Evolutionary conservation across 2,113 vertebrate species (phyloP), one percentile per base, ranked within the genome.

Genomic region (Etheostoma spectabile): DNA sequence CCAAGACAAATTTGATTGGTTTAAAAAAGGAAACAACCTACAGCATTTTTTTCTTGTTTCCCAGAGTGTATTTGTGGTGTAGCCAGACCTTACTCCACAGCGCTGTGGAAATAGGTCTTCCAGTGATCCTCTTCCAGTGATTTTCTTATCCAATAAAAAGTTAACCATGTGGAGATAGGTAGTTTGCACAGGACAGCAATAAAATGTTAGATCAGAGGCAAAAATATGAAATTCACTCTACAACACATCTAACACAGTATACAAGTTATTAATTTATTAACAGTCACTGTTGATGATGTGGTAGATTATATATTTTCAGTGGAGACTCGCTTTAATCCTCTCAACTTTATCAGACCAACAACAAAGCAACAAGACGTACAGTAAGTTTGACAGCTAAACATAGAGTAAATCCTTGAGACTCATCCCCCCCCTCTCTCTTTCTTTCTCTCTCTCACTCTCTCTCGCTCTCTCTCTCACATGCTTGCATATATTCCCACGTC

Each of bases 391-490:
- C 42, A 27, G 48, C 57, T 48, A 73, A 46, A 48, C 65, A 30
- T 45, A 11, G 35, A 60, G 45, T 65, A n/a, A 74, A 57, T 74
- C 14, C 74, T 48, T 52, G 38, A 46, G 64, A 61, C 60, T 70
- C 15, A n/a, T 24, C 49, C 22, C 45, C 60, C 46, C 35, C 7
- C 35, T 0, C 33, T 30, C 30, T 30, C 35, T 8, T 7, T 38
- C 8, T 38, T 7, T 38, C 35, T 38, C 35, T 30, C 45, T 30
- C 30, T 0, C 30, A n/a, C n/a, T 38, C 35, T 38, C 35, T 38
- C 35, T 30, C 45, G 3, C 30, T 0, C 30, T 38, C 35, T 69
- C 53, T 74, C 22, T 53, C 49, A 45, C 45, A 18, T 72, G 62
- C 49, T 42, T 22, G 6, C 27, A 66, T 16, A 67, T 64, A 30